Percentiles rank a stretch among this genome's conserved stretches.
These are phyloP conservation scores for Panopea generosa DNA, from an alignment of 2,888 invertebrate species.

Conservation along the genomic window DNA sequence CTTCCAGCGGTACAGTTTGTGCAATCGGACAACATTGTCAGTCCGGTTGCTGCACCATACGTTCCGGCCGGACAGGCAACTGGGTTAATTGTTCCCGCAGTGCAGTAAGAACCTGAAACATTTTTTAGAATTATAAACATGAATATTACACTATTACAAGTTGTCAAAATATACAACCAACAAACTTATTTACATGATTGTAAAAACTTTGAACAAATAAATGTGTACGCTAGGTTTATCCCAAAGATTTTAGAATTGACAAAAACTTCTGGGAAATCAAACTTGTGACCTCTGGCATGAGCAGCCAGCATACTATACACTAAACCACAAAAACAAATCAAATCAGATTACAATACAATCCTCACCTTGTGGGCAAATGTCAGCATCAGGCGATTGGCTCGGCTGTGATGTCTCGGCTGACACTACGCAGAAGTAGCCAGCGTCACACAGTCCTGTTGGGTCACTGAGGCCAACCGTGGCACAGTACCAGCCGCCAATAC, in stretches of 20 bases:
- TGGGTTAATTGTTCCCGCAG: conserved; percentile 78
- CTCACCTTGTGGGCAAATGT: conserved; percentile 82
- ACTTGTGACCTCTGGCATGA: too few relatives aligned
- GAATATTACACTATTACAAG: too few relatives aligned
- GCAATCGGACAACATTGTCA: conserved; percentile 76
- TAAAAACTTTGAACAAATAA: too few relatives aligned
- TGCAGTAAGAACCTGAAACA: conserved; percentile 80
- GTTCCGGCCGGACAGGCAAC: conserved; percentile 80
- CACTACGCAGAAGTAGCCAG: conserved; percentile 79
- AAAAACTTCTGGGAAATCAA: too few relatives aligned
- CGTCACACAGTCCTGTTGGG: conserved; percentile 77
- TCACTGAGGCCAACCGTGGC: conserved; percentile 73
- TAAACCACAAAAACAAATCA: too few relatives aligned
- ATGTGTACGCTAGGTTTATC: too few relatives aligned
- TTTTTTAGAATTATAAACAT: conserved; percentile 1
- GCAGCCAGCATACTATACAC: too few relatives aligned
- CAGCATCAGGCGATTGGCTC: conserved; percentile 79
- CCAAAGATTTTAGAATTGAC: too few relatives aligned
- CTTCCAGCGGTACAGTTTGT: conserved; percentile 77
- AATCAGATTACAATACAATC: too few relatives aligned
- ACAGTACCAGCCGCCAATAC: conserved; percentile 79
- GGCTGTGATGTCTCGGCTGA: conserved; percentile 79
- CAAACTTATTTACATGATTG: too few relatives aligned
- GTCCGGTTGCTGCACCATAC: conserved; percentile 76
- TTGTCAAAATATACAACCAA: too few relatives aligned